A percentile compares a stretch with the other conserved stretches of the same genome.
phyloP scores from a whole-genome alignment of 2,113 vertebrate species.

The Brachyhypopomus gauderio region DNA sequence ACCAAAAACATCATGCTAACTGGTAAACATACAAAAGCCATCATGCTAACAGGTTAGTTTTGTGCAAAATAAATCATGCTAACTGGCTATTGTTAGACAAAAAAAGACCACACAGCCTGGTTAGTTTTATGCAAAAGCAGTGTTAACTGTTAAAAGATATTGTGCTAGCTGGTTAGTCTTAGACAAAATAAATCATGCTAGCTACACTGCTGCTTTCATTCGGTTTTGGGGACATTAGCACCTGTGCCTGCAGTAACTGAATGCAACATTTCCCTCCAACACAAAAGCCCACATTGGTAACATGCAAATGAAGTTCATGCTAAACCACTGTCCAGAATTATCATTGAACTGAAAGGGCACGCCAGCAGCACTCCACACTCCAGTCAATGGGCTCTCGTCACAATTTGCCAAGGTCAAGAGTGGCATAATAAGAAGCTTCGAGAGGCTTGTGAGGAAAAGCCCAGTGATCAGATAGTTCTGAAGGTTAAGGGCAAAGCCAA shows the following conservation, averaged over 20 bases:
- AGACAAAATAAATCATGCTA: background rate
- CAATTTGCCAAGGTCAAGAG: constrained; percentile 52
- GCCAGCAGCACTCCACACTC: constrained; percentile 36
- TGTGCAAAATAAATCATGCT: too few relatives aligned
- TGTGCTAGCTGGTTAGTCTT: background rate
- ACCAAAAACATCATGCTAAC: too few relatives aligned
- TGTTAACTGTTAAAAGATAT: too few relatives aligned
- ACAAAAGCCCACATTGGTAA: background rate
- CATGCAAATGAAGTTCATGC: background rate
- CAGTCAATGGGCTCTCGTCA: constrained; percentile 51
- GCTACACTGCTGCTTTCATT: background rate
- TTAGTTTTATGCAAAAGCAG: too few relatives aligned
- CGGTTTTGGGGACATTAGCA: background rate
- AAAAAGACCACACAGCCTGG: too few relatives aligned
- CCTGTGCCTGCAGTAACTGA: background rate
- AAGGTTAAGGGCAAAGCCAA: constrained; percentile 51
- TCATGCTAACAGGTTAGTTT: too few relatives aligned
- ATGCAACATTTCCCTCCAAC: background rate
- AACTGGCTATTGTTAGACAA: too few relatives aligned
- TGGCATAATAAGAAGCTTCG: constrained; percentile 40
- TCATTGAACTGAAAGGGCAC: constrained; percentile 31
- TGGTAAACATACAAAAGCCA: too few relatives aligned
- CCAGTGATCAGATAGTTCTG: constrained; percentile 42
- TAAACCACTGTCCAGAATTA: constrained; percentile 28
- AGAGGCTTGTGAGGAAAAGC: constrained; percentile 36